Base-by-base conservation (phyloP, 2,888 invertebrate species). In the Ormyrus labotus region DNA sequence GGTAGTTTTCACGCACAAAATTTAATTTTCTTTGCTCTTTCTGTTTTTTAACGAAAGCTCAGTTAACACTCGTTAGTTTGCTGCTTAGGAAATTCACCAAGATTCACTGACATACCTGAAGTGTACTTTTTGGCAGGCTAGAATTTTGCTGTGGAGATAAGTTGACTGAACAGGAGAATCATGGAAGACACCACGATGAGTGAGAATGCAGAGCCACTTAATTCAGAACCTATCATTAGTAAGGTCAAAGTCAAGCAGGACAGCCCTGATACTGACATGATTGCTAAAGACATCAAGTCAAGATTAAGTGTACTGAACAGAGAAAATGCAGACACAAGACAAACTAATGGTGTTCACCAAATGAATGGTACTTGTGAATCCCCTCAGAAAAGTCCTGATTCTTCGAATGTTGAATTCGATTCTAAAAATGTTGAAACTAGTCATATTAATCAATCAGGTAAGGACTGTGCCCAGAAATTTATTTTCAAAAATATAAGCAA, bases 371-470 rank as follows among this genome's bases (percentile, higher is more conserved):
- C 86, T 74, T 89, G 86, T 82, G 88, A 88, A 65, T 87, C 86
- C 11, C 86, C 86, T 51, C 84, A 85, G 81, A 86, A 83, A 82
- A 84, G 70, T 82, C 80, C 85, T 58, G 85, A 87, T 64, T 78
- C 82, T n/a, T 71, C 82, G 6, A 85, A 82, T 83, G 82, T 83
- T 73, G 80, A 83, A 47, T 61, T 80, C 55, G 84, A 87, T 85
- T 80, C 85, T 75, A 85, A 86, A 82, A 84, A 83, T 74, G 83
- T 85, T 84, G 87, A 89, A 86, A 87, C 89, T 90, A 90, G 89
- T 90, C 89, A 89, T 87, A 85, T 86, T 85, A 87, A 86, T 83
- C 86, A 89, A 85, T 85, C 87, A 83, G 89, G 90, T 90, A 85
- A 78, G 83, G 55, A 11, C 5, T 13, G 6, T 64, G 34, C 67